These are phyloP conservation scores for Brachionus plicatilis DNA, from an alignment of 1,140 invertebrate genomes.

Conservation along the genomic window DNA sequence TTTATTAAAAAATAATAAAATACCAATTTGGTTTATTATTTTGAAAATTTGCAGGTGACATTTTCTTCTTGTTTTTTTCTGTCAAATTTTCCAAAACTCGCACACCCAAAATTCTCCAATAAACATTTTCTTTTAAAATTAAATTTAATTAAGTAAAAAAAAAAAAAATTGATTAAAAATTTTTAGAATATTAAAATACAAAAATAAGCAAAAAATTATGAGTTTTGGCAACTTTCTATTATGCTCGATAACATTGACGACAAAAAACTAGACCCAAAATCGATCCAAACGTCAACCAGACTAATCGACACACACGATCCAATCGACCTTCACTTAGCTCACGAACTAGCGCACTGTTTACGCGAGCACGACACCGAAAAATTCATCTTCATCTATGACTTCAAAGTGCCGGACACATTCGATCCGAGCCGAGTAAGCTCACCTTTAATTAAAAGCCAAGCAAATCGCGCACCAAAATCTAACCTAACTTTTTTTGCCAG, in stretches of 20 bases:
- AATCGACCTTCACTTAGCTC: not conserved
- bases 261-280: not conserved
- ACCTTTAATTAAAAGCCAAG: not conserved
- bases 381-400: slow-evolving; percentile 11
- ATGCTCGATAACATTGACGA: not conserved
- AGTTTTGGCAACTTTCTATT: not conserved
- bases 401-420: not conserved
- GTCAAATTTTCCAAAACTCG: too few relatives aligned
- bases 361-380: slow-evolving; percentile 16
- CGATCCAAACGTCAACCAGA: not conserved
- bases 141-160: not conserved
- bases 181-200: too few relatives aligned
- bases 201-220: too few relatives aligned
- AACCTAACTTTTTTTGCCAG: not conserved
- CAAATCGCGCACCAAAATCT: not conserved
- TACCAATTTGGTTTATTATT: too few relatives aligned
- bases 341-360: slow-evolving; percentile 18
- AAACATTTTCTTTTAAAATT: too few relatives aligned
- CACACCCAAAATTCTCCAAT: too few relatives aligned
- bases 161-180: too few relatives aligned
- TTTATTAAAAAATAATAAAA: too few relatives aligned
- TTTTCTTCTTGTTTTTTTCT: too few relatives aligned
- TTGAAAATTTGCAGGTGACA: too few relatives aligned
- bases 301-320: not conserved
- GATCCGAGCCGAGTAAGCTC: not conserved